phyloP scores from a whole-genome alignment of 2,797 vertebrate genomes.

The Takifugu rubripes region DNA sequence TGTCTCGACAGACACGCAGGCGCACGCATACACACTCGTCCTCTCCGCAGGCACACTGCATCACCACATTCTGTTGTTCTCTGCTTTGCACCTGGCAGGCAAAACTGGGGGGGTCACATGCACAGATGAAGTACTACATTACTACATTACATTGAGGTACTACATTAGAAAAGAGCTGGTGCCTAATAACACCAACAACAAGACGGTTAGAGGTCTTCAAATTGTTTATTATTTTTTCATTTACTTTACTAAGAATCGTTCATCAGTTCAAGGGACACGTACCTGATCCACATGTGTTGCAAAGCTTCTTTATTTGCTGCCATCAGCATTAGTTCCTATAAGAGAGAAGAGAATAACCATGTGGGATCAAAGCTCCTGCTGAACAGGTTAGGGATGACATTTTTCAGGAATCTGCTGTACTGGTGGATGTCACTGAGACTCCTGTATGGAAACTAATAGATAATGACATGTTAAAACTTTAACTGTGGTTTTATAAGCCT shows the following conservation, averaged over 20 bases:
- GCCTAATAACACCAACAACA: background rate
- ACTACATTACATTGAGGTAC: background rate
- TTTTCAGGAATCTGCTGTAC: too few relatives aligned
- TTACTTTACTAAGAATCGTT: background rate
- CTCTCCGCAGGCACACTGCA: conserved; percentile 36
- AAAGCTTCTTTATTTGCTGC: conserved; percentile 13
- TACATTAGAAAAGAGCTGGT: background rate
- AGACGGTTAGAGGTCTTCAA: background rate
- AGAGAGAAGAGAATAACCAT: conserved; percentile 15
- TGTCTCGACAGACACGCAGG: conserved; percentile 46
- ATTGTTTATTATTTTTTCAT: background rate
- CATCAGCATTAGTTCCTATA: conserved; percentile 28
- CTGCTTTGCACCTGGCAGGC: conserved; percentile 42
- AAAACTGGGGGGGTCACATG: conserved; percentile 42
- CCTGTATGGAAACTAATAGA: too few relatives aligned
- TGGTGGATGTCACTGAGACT: too few relatives aligned
- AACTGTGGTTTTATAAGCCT: too few relatives aligned
- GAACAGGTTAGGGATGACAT: too few relatives aligned
- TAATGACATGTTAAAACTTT: too few relatives aligned
- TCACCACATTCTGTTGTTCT: conserved; percentile 45
- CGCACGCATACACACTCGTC: conserved; percentile 28
- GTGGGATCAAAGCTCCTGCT: background rate
- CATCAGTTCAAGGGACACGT: background rate
- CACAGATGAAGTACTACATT: background rate
- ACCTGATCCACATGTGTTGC: conserved; percentile 54